Base-by-base conservation (phyloP, 2,113 vertebrate species). In the Ranitomeya imitator region DNA sequence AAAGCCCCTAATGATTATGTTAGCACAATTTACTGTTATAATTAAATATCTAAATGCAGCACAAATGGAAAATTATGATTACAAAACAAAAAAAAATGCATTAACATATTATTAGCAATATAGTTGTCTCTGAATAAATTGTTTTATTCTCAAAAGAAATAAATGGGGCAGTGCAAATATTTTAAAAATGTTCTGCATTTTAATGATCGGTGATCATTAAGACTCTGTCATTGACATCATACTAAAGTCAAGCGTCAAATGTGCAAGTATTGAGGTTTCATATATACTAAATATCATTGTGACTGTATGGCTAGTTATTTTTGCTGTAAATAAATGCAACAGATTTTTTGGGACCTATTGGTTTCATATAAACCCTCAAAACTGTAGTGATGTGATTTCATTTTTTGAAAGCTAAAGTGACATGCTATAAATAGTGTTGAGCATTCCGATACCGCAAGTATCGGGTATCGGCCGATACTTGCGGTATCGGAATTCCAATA, bases 41-140 rank as follows among this genome's bases (percentile, higher is more conserved):
- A 95, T 95, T 95, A 94, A 95, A 94, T 91, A 93, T 94, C 93
- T 91, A 91, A 94, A 91, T 94, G 91, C 91, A 93, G 90, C 90
- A 89, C 87, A 93, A 94, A 95, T 94, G 93, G 93, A 95, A 92
- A 91, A 93, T 93, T 93, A 93, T 93, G 92, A 93, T 93, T 94
- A 93, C 89, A 92, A 95, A 94, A 94, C 87, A 91, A 92, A 86
- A 91, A 91, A 4, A 86, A 91, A 86, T 76, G 91, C 90, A 91
- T 54, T 92, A 90, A 90, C 92, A 15, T 91, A 91, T 91, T 93
- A 91, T 90, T 69, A 90, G 90, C 60, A 82, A 83, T 83, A 83
- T 81, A 87, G 89, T 91, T 74, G 90, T 71, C 7, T 74, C 69
- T 90, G 89, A 90, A 91, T 51, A n/a, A 83, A 87, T 82, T 3